Evolutionary conservation across 2,888 invertebrate species (phyloP), one percentile per base, ranked within the genome.

Genomic region (Eupithecia abbreviata): DNA sequence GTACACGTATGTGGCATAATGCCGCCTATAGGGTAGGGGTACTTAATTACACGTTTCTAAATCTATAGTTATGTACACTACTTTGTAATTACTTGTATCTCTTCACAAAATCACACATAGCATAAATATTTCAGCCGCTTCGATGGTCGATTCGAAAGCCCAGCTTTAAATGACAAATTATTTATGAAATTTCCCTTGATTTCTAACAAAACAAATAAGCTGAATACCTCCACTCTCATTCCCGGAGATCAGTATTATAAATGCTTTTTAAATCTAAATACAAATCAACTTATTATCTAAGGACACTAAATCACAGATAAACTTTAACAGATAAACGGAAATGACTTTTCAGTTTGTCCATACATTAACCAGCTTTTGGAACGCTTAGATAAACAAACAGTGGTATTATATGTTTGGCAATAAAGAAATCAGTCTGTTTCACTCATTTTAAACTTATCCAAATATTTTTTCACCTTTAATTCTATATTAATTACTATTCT

Each of bases 281-380:
- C 42, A 47, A 77, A 18, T 80, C 78, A 78, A 80, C 82, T 84
- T 85, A 86, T n/a, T 76, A 71, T 49, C 75, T 79, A 80, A 83
- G 81, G 84, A 85, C 85, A 82, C 84, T 68, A 77, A 82, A 86
- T 87, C 87, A 87, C 87, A 87, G 87, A 87, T 85, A 82, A 82
- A 80, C 81, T 80, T 78, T 78, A 78, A 77, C 51, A 74, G 58
- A 30, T 74, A 71, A 51, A 69, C 68, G 51, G 58, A 68, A 4
- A 18, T 42, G 42, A 72, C 65, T 75, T 68, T 67, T n/a, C 58
- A 75, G 74, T 77, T 72, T 72, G 42, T 72, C 70, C 62, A 68
- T 62, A 43, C 47, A 72, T 67, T 51, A 41, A 58, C 10, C 10
- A 45, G 69, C 65, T 74, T 18, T 58, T 71, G 58, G 71, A 73